Conservation (phyloP, 1,140 invertebrate species). For the Aphidius gifuensis region DNA sequence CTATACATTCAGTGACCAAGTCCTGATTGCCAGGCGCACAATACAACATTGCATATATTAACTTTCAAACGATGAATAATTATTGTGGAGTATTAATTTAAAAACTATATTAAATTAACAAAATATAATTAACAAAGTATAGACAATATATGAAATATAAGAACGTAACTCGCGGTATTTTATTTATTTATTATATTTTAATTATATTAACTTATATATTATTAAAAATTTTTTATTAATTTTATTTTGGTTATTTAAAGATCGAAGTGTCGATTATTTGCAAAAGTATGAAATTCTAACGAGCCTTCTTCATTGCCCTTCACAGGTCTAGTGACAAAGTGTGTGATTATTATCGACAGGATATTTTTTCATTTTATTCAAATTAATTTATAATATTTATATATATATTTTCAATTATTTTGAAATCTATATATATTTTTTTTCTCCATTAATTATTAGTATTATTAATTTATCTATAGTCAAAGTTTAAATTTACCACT, state of each 20-base stretch:
- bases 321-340: constrained; percentile 45
- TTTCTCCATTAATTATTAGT: constrained; percentile 9
- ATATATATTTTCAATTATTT: constrained; percentile 12
- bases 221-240: constrained; percentile 11
- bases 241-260: constrained; percentile 33
- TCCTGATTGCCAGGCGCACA: constrained; percentile 24
- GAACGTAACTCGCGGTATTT: constrained; percentile 20
- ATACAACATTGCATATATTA: constrained; percentile 17
- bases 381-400: constrained; percentile 10
- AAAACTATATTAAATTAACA: not conserved
- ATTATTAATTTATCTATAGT: constrained; percentile 27
- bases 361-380: constrained; percentile 30
- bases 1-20: constrained; percentile 17
- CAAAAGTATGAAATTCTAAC: constrained; percentile 56
- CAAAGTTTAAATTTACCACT: constrained; percentile 30
- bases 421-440: constrained; percentile 4
- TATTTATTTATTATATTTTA: too few relatives aligned
- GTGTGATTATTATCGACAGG: constrained; percentile 33
- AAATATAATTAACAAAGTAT: constrained; percentile 10
- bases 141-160: constrained; percentile 12
- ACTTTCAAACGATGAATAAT: not conserved
- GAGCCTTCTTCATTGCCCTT: constrained; percentile 30
- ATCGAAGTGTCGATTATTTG: constrained; percentile 50
- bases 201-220: too few relatives aligned
- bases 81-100: not conserved